phyloP scores from a whole-genome alignment of 2,888 invertebrate genomes.

The Ichneumoninae sp. region DNA sequence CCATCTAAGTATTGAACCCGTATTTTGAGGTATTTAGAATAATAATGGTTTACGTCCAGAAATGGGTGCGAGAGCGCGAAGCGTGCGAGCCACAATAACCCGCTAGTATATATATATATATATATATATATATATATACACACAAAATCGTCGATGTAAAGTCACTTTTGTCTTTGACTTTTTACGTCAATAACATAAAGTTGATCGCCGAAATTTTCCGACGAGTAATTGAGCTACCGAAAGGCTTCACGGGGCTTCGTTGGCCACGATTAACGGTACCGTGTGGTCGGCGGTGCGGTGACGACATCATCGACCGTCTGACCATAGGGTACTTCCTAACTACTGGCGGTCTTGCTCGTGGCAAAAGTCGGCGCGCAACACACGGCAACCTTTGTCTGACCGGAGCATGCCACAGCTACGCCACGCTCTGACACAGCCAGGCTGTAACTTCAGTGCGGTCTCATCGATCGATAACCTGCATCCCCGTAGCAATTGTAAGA shows the following conservation, averaged over 20 bases:
- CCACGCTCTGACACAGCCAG: background rate
- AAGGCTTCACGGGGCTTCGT: background rate
- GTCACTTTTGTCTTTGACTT: no score
- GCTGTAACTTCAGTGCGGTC: background rate
- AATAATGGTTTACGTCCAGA: no score
- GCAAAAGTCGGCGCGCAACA: background rate
- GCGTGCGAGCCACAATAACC: no score
- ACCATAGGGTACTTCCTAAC: slow-evolving; percentile 19
- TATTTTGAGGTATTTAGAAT: no score
- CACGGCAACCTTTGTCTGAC: slow-evolving; percentile 3
- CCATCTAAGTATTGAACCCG: no score
- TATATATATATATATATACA: no score
- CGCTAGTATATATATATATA: no score
- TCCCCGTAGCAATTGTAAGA: slow-evolving; percentile 24
- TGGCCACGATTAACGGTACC: background rate
- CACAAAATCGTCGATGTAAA: no score
- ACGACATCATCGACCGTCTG: slow-evolving; percentile 19
- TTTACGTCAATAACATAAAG: no score
- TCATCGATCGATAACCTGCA: slow-evolving; percentile 22
- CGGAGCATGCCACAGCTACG: slow-evolving; percentile 3
- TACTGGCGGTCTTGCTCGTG: slow-evolving; percentile 1
- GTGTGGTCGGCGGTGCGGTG: background rate
- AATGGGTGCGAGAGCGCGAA: no score
- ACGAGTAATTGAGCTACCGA: background rate
- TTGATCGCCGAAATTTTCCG: no score